These are phyloP conservation scores for Eueides isabella DNA, from an alignment of 1,140 invertebrate genomes.

Conservation along the genomic window DNA sequence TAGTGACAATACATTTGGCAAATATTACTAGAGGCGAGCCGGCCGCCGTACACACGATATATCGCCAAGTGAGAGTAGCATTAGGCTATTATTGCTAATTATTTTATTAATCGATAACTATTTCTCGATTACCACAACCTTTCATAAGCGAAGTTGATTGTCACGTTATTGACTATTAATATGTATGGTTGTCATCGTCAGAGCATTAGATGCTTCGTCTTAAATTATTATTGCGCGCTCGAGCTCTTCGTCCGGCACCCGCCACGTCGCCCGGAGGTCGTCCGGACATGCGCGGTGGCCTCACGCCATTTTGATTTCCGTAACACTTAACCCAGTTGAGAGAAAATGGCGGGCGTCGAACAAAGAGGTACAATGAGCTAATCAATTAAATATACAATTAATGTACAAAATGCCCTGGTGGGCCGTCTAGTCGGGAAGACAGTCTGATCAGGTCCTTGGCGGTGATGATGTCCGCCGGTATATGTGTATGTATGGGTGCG, in stretches of 20 bases:
- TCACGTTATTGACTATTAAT: slow-evolving; percentile 79
- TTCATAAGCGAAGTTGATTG: slow-evolving; percentile 81
- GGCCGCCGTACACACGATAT: slow-evolving; percentile 61
- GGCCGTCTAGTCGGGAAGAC: slow-evolving; percentile 67
- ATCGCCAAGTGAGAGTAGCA: slow-evolving; percentile 72
- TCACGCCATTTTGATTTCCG: slow-evolving; percentile 71
- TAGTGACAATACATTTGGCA: slow-evolving; percentile 61
- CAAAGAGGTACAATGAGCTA: slow-evolving; percentile 65
- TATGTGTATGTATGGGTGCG: slow-evolving; percentile 74
- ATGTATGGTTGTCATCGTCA: slow-evolving; percentile 68
- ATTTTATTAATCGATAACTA: slow-evolving; percentile 77
- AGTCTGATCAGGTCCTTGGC: slow-evolving; percentile 54
- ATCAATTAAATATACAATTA: slow-evolving; percentile 65
- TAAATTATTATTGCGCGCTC: slow-evolving; percentile 71
- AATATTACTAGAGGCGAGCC: slow-evolving; percentile 51
- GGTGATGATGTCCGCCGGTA: slow-evolving; percentile 41
- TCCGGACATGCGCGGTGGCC: slow-evolving; percentile 56
- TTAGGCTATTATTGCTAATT: slow-evolving; percentile 81
- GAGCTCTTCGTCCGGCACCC: slow-evolving; percentile 52
- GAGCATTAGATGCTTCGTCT: slow-evolving; percentile 70
- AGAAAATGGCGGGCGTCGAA: slow-evolving; percentile 57
- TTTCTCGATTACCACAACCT: slow-evolving; percentile 81
- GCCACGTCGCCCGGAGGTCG: slow-evolving; percentile 51
- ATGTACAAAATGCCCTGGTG: slow-evolving; percentile 61
- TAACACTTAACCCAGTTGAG: slow-evolving; percentile 75